A percentile compares a stretch with the other conserved stretches of the same genome.
These are phyloP conservation scores for Boulengeromyrus knoepffleri DNA, from an alignment of 2,113 vertebrate species.

Conservation along the genomic window DNA sequence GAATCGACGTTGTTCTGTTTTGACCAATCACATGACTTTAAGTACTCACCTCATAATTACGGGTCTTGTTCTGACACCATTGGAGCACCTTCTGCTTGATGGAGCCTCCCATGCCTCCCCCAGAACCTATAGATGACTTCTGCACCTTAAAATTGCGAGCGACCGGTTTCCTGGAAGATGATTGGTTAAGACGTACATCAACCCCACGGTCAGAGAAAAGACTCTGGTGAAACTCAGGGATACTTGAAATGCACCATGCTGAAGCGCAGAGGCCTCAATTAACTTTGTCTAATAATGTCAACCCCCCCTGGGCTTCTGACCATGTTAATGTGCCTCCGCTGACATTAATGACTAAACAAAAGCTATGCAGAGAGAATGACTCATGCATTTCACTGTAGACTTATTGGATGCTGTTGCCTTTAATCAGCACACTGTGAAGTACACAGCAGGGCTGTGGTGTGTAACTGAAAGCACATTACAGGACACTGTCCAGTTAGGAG, in stretches of 20 bases:
- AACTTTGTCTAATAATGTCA: not conserved
- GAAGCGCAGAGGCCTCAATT: not conserved
- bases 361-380: not conserved
- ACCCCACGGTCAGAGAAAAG: not conserved
- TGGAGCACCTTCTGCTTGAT: constrained; percentile 68
- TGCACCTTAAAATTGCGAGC: constrained; percentile 62
- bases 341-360: not conserved
- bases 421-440: not conserved
- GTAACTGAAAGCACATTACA: not conserved
- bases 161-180: constrained; percentile 47
- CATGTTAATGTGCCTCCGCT: not conserved
- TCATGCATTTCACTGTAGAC: not conserved
- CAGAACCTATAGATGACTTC: constrained; percentile 44
- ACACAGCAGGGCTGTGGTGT: too few relatives aligned
- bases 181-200: not conserved
- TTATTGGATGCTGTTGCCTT: too few relatives aligned
- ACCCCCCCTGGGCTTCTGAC: not conserved
- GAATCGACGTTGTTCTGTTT: not conserved
- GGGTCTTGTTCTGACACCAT: constrained; percentile 64
- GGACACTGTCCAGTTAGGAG: not conserved
- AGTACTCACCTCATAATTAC: constrained; percentile 53
- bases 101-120: constrained; percentile 47
- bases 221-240: not conserved
- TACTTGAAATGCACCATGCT: not conserved
- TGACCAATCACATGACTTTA: not conserved